Conservation (phyloP, 2,888 invertebrate genomes). For the Xestia c-nigrum region DNA sequence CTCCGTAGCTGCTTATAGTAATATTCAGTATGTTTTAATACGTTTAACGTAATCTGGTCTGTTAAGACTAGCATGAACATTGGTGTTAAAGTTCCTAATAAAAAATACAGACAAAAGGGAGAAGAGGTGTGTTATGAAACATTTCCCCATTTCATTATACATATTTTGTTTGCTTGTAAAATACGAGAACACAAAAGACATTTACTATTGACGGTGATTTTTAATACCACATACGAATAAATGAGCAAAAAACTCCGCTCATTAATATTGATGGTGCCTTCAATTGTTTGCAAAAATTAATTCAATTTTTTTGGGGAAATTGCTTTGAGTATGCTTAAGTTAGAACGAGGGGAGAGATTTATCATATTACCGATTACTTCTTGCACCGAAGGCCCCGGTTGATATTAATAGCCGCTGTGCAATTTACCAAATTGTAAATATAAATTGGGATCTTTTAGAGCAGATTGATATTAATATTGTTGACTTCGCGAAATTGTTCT, state of each 20-base stretch:
- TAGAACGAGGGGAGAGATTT: conserved; percentile 77
- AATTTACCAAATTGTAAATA: conserved; percentile 81
- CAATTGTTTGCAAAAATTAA: conserved; percentile 86
- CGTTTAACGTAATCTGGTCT: too few species aligned
- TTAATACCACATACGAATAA: conserved; percentile 62
- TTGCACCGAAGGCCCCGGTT: conserved; percentile 76
- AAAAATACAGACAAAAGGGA: too few species aligned
- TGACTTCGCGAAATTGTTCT: conserved; percentile 42
- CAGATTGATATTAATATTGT: conserved; percentile 69
- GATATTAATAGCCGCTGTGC: conserved; percentile 84
- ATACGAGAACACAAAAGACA: neutral
- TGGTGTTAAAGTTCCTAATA: too few species aligned
- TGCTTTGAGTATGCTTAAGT: conserved; percentile 70
- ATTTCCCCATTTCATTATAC: too few species aligned
- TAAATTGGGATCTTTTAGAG: conserved; percentile 70
- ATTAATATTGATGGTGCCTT: conserved; percentile 82
- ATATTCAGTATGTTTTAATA: too few species aligned
- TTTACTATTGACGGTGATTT: too few species aligned
- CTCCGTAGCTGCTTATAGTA: too few species aligned
- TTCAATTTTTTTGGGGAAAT: conserved; percentile 86
- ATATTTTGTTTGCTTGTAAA: neutral
- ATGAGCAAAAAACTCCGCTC: conserved; percentile 72
- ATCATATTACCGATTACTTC: conserved; percentile 87
- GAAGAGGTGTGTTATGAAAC: neutral
- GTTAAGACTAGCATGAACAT: too few species aligned